A percentile compares a stretch with the other conserved stretches of the same genome.
phyloP scores from a whole-genome alignment of 64 coral and sea anemone genomes.

The Catalaphyllia jardinei region DNA sequence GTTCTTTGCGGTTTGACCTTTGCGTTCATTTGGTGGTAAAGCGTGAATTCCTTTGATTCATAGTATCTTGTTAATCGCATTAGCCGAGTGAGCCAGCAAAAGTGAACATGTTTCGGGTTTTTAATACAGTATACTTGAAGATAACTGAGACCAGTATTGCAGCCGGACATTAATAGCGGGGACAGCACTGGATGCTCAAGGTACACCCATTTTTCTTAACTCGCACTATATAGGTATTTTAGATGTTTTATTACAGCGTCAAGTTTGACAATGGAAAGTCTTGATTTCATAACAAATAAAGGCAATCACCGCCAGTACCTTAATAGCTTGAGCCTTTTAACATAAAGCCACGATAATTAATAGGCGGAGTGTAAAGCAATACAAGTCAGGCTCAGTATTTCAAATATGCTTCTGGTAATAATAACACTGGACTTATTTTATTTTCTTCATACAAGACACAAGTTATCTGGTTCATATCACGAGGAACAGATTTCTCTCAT shows the following conservation, averaged over 20 bases:
- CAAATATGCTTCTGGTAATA: conserved; percentile 3
- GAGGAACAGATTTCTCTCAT: background rate
- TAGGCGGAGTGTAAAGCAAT: background rate
- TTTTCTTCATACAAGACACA: background rate
- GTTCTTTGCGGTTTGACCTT: conserved; percentile 9
- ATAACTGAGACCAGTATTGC: background rate
- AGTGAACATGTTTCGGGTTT: background rate
- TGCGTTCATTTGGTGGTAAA: background rate
- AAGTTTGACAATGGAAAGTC: background rate
- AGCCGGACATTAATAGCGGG: background rate
- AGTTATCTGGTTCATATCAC: background rate
- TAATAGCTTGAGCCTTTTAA: background rate
- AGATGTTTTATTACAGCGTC: too few species aligned
- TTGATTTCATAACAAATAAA: background rate
- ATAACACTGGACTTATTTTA: background rate
- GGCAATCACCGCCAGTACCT: background rate
- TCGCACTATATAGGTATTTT: too few species aligned
- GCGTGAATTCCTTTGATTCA: too few species aligned
- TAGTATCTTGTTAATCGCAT: background rate
- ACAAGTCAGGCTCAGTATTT: background rate
- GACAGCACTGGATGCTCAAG: background rate
- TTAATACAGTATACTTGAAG: background rate
- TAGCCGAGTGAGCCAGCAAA: background rate
- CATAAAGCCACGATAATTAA: background rate
- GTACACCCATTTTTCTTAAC: too few species aligned